Evolutionary conservation across 2,113 vertebrate species (phyloP).

Genomic region (Mesocricetus auratus): DNA sequence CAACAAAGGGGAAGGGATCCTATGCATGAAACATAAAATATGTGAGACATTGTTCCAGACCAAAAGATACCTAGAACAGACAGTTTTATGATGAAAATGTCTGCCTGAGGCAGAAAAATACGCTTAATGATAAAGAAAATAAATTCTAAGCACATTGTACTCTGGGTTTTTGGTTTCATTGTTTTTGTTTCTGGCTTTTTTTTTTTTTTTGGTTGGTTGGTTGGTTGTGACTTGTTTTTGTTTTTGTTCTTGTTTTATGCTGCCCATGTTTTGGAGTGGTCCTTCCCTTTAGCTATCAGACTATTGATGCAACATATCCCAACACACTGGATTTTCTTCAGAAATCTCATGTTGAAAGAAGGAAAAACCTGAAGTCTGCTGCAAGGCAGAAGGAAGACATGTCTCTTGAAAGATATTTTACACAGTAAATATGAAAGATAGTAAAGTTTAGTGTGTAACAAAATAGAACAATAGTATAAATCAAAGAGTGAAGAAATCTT

Average conservation of each 20-base stretch:
- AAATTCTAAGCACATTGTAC: neutral
- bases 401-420: neutral
- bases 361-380: neutral
- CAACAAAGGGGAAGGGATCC: neutral
- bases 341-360: neutral
- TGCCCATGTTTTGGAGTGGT: neutral
- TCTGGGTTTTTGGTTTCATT: neutral
- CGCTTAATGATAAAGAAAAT: neutral
- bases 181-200: neutral
- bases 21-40: neutral
- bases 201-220: neutral
- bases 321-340: neutral
- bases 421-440: neutral
- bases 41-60: neutral
- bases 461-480: conserved; percentile 34
- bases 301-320: neutral
- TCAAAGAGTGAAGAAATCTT: neutral
- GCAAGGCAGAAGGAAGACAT: neutral
- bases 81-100: neutral
- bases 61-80: neutral
- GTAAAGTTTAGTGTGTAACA: conserved; percentile 9
- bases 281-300: neutral
- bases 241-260: neutral
- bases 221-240: neutral
- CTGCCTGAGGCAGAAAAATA: neutral